Evolutionary conservation across 2,888 invertebrate species (phyloP).

Genomic region (Digitonthophagus gazella): DNA sequence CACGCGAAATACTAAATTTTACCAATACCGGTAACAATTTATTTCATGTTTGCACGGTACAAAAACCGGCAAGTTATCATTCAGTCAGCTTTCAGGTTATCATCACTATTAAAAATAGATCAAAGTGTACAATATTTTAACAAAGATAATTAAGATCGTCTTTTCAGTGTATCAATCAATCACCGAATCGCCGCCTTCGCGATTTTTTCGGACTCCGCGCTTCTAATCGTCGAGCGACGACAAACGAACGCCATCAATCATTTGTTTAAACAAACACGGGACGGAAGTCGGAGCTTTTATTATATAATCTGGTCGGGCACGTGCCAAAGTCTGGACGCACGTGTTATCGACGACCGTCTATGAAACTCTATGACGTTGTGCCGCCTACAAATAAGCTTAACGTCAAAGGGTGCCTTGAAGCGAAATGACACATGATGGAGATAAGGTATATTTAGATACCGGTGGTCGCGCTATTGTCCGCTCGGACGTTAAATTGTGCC

Average conservation of each 20-base stretch:
- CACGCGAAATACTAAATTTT: slow-evolving; percentile 17
- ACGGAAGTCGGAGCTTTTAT: slow-evolving; percentile 35
- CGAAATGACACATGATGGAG: neutral
- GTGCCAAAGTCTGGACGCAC: slow-evolving; percentile 26
- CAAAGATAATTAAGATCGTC: neutral
- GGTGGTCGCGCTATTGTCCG: neutral
- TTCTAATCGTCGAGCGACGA: slow-evolving; percentile 24
- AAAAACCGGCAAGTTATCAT: neutral
- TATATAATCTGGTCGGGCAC: slow-evolving; percentile 39
- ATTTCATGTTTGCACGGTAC: slow-evolving; percentile 11
- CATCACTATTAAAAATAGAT: neutral
- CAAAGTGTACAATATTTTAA: neutral
- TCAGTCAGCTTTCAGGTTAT: too few species aligned
- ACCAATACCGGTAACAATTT: slow-evolving; percentile 13
- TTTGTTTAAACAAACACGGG: slow-evolving; percentile 46
- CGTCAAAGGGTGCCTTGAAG: neutral
- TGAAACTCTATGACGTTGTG: neutral
- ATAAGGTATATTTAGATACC: neutral
- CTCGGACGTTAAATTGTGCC: neutral
- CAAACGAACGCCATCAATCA: slow-evolving; percentile 46
- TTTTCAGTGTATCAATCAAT: neutral
- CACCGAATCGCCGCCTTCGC: neutral
- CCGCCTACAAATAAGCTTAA: neutral
- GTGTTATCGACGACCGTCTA: neutral
- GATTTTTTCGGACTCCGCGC: slow-evolving; percentile 16